Evolutionary conservation across 2,888 invertebrate genomes (phyloP), one percentile per base, ranked within the genome.

Genomic region (Agrochola circellaris): DNA sequence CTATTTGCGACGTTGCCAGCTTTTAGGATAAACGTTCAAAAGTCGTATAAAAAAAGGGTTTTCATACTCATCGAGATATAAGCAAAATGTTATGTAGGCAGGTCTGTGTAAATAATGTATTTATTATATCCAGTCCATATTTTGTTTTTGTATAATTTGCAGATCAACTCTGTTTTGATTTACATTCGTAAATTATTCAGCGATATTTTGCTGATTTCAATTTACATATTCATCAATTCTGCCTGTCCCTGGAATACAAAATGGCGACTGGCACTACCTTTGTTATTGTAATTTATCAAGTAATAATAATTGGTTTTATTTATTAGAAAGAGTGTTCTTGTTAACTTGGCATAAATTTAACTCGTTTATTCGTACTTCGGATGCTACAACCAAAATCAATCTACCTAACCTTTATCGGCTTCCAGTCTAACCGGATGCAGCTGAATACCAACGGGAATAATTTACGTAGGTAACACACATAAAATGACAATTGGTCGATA

Each of bases 161-260:
- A 75, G 68, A 84, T 82, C 56, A 75, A 71, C 84, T 20, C 13
- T 54, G 60, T 66, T 76, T 76, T 81, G 76, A 80, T 84, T 82
- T 80, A 84, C 75, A 84, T 84, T 73, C 54, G 17, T 82, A 75
- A 81, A 82, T 82, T 80, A 82, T 82, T 82, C 82, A 82, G 75
- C 60, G 69, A 58, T 73, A 82, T 84, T 75, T 75, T 69, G 68
- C 82, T 72, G 75, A 82, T 82, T 84, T 73, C 84, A 61, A 82
- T 82, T 82, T 82, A 80, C 72, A 82, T 82, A 82, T 84, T 82
- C 84, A 82, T 84, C 58, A 84, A 72, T 79, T 60, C 68, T 73
- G 84, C 75, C 71, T 68, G 71, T 72, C 75, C 26, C n/a, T 73
- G 75, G 75, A 82, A 82, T 80, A 75, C 81, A 72, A 75, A 82